Evolutionary conservation across 2,797 vertebrate genomes (phyloP).

Genomic region (Acanthornis magna): DNA sequence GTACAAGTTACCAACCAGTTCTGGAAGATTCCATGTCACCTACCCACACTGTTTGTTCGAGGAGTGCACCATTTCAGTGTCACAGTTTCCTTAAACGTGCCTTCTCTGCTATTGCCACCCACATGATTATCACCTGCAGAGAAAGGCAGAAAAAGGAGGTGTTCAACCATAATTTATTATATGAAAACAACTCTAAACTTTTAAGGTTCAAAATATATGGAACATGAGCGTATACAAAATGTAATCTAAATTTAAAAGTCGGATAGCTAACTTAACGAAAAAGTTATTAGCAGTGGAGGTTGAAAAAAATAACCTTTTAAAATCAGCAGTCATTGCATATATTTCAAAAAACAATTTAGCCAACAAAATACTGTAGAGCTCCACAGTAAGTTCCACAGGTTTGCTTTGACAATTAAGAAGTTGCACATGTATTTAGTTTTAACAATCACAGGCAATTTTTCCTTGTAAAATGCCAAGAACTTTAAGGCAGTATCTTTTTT

Average conservation of each 20-base stretch:
- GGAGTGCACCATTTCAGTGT: slow-evolving; percentile 99
- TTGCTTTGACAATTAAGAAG: not conserved
- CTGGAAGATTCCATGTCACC: not conserved
- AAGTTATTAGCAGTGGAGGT: not conserved
- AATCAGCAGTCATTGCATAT: not conserved
- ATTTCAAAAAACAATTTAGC: not conserved
- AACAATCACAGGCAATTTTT: not conserved
- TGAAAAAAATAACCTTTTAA: not conserved
- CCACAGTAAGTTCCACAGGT: not conserved
- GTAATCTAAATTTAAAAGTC: not conserved
- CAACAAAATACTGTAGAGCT: not conserved
- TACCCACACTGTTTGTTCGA: slow-evolving; percentile 90
- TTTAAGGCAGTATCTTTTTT: not conserved
- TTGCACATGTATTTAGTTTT: not conserved
- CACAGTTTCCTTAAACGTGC: slow-evolving; percentile 91
- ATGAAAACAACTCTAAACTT: not conserved
- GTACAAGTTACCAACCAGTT: not conserved
- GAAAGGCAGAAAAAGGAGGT: not conserved
- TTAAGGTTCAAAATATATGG: not conserved
- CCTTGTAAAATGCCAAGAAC: not conserved
- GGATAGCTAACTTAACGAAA: not conserved
- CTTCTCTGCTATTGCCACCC: slow-evolving; percentile 87
- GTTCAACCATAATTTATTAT: not conserved
- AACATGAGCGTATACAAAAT: not conserved
- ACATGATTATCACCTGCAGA: slow-evolving; percentile 86